Evolutionary conservation across 2,888 invertebrate genomes (phyloP).

Genomic region (Tupiocoris notatus): DNA sequence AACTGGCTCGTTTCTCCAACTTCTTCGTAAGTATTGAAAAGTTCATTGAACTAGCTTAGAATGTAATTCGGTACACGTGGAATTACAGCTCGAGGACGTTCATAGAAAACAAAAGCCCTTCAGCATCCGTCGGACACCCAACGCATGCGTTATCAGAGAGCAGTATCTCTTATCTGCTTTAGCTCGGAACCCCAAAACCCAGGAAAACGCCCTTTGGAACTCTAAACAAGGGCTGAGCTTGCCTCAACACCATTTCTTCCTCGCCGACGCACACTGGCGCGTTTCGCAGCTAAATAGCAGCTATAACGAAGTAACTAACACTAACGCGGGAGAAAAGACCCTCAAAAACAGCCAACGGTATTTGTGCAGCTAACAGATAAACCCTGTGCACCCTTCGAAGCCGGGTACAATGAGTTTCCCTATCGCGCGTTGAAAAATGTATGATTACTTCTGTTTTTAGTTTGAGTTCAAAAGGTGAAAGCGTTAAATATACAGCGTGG

Average conservation of each 20-base stretch:
- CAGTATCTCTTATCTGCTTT: neutral
- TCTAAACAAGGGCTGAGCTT: neutral
- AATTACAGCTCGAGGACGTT: neutral
- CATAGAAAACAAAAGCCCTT: neutral
- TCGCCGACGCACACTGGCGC: neutral
- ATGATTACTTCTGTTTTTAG: too few species aligned
- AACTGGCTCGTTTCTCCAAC: too few species aligned
- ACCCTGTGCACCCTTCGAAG: neutral
- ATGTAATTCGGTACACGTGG: neutral
- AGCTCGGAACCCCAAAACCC: neutral
- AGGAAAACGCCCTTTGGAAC: neutral
- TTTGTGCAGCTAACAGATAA: neutral
- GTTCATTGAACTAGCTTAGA: neutral
- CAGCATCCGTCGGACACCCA: neutral
- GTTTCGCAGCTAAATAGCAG: neutral
- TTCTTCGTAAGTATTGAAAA: neutral
- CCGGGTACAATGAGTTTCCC: neutral
- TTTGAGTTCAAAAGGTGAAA: neutral
- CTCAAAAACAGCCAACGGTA: neutral
- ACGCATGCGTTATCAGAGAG: neutral
- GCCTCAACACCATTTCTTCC: neutral
- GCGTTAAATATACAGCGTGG: too few species aligned
- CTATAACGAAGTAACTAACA: neutral
- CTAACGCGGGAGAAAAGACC: neutral
- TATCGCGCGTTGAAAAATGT: neutral